Conservation (phyloP, 2,888 invertebrate genomes). For the Amphiduros pacificus region DNA sequence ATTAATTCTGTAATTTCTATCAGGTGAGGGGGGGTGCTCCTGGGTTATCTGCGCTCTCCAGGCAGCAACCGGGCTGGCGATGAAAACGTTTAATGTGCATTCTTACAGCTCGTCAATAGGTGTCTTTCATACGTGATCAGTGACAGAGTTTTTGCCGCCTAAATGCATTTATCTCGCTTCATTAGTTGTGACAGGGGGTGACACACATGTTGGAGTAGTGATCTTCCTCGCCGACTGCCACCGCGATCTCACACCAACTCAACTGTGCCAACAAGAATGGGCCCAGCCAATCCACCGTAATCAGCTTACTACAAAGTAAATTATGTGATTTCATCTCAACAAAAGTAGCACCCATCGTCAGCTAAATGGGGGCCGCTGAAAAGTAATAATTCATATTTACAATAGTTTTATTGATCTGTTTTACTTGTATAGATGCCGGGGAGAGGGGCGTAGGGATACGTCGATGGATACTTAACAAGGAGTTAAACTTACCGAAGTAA, state of each 20-base stretch:
- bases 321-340: slow-evolving; percentile 15
- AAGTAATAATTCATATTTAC: background rate
- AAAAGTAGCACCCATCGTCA: background rate
- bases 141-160: slow-evolving; percentile 5
- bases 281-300: no score
- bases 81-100: slow-evolving; percentile 9
- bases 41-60: slow-evolving; percentile 12
- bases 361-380: background rate
- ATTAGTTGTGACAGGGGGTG: background rate
- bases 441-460: no score
- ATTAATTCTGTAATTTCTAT: slow-evolving; percentile 17
- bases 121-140: slow-evolving; percentile 11
- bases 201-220: no score
- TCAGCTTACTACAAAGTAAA: slow-evolving; percentile 18
- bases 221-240: no score
- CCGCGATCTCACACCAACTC: no score
- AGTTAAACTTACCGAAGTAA: no score
- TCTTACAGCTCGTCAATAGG: slow-evolving; percentile 9
- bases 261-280: no score
- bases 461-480: no score
- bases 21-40: background rate
- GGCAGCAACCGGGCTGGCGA: slow-evolving; percentile 5
- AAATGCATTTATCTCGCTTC: slow-evolving; percentile 16
- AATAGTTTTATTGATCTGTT: no score
- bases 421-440: no score